These are phyloP conservation scores for Apoda limacodes DNA, from an alignment of 2,888 invertebrate genomes.

Conservation along the genomic window DNA sequence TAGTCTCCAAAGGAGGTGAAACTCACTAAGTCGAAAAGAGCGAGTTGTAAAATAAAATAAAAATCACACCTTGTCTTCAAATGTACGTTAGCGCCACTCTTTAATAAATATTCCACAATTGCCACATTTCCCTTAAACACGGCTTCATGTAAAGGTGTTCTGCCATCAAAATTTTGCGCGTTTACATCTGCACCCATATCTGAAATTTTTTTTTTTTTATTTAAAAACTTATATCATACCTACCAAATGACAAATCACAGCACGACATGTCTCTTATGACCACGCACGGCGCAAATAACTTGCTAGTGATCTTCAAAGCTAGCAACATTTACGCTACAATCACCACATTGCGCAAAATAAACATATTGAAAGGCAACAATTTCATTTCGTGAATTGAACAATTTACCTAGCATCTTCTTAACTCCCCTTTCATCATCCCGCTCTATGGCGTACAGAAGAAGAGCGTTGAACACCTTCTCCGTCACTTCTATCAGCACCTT, in stretches of 20 bases:
- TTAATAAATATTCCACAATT: constrained; percentile 79
- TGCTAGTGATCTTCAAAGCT: no score
- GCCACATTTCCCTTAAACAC: constrained; percentile 75
- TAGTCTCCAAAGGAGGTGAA: no score
- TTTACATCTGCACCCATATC: constrained; percentile 81
- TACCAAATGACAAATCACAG: neutral
- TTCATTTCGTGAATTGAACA: no score
- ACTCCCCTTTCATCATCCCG: constrained; percentile 40
- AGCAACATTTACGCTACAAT: no score
- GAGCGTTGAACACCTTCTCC: constrained; percentile 46
- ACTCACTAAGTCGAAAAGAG: no score
- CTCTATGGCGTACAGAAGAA: constrained; percentile 51
- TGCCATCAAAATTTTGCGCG: constrained; percentile 77
- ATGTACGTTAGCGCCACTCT: constrained; percentile 87
- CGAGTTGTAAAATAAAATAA: no score
- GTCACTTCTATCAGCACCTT: constrained; percentile 49
- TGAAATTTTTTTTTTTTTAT: constrained; percentile 19
- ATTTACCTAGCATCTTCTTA: constrained; percentile 51
- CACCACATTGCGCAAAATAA: no score
- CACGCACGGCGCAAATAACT: no score
- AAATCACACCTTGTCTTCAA: constrained; percentile 72
- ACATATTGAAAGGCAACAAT: no score
- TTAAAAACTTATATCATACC: no score
- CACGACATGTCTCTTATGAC: no score
- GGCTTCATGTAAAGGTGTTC: constrained; percentile 86